Conservation (phyloP, 2,797 vertebrate species). For the Lutjanus campechanus region DNA sequence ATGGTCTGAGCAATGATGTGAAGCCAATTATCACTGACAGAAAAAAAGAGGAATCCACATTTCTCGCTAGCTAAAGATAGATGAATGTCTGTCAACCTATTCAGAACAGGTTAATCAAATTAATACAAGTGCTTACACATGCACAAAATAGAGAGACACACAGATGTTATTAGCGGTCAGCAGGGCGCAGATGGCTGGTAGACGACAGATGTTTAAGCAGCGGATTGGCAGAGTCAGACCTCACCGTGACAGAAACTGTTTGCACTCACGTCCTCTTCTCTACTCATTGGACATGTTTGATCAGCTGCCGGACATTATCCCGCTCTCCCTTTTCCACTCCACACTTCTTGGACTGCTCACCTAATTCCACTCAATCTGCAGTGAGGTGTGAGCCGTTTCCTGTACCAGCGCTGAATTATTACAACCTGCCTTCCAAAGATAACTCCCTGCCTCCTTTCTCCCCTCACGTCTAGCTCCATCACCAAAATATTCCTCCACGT, state of each 20-base stretch:
- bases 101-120: constrained; percentile 14
- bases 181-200: background rate
- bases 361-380: constrained; percentile 51
- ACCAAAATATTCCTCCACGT: constrained; percentile 31
- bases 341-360: constrained; percentile 43
- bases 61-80: background rate
- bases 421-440: constrained; percentile 65
- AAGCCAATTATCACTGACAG: background rate
- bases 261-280: constrained; percentile 11
- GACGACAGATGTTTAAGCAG: constrained; percentile 26
- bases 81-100: background rate
- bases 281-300: constrained; percentile 58
- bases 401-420: constrained; percentile 38
- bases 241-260: constrained; percentile 34
- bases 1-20: background rate
- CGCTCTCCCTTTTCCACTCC: constrained; percentile 39
- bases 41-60: background rate
- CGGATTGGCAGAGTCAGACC: constrained; percentile 19
- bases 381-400: constrained; percentile 56
- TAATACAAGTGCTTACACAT: background rate
- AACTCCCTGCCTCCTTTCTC: constrained; percentile 35
- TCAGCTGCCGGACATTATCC: constrained; percentile 67
- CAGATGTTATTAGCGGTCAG: background rate
- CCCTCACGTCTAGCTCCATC: constrained; percentile 26
- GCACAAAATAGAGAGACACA: background rate